These are phyloP conservation scores for Streblospio benedicti DNA, from an alignment of 1,140 invertebrate species.

Conservation along the genomic window DNA sequence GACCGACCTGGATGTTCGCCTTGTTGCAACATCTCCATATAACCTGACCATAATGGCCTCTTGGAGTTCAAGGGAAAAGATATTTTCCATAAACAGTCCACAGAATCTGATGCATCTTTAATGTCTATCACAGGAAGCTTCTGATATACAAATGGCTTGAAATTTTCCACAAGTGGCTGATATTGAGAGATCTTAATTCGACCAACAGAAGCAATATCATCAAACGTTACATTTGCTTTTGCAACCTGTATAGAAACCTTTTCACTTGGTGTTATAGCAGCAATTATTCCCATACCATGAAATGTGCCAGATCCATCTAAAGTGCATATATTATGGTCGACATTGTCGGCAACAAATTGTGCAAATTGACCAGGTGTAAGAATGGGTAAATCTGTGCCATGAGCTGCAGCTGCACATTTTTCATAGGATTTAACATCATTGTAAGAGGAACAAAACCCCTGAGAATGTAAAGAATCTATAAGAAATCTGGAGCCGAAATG, in stretches of 20 bases:
- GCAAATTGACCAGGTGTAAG: background rate
- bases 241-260: background rate
- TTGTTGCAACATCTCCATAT: background rate
- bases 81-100: background rate
- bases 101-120: background rate
- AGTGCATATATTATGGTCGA: background rate
- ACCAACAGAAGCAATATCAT: background rate
- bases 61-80: background rate
- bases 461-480: too few species aligned
- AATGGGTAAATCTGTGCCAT: background rate
- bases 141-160: background rate
- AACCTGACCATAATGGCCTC: background rate
- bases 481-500: background rate
- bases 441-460: background rate
- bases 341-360: background rate
- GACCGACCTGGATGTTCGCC: slow-evolving; percentile 10
- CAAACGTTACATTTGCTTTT: background rate
- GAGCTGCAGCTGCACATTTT: background rate
- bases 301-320: background rate
- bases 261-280: background rate
- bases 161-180: background rate
- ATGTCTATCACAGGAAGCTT: background rate
- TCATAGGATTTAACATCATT: background rate
- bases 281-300: background rate
- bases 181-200: background rate